Conservation (phyloP, 2,113 vertebrate species). For the Hyaena hyaena region DNA sequence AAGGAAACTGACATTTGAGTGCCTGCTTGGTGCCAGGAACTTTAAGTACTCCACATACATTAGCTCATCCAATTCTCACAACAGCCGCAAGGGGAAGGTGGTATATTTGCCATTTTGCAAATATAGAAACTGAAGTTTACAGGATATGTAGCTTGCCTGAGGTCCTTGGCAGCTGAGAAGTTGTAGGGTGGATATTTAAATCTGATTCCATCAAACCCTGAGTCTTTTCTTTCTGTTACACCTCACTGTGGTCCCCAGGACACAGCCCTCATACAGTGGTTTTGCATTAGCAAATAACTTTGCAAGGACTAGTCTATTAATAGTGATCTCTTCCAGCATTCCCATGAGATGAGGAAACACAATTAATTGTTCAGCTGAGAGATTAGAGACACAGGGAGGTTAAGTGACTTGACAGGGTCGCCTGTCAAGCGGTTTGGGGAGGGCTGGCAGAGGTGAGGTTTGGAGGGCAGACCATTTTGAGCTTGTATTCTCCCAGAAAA, state of each 20-base stretch:
- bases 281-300: constrained; percentile 55
- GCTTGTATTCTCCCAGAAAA: neutral
- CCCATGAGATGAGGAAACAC: constrained; percentile 1
- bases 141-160: neutral
- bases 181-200: neutral
- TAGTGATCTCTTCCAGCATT: constrained; percentile 47
- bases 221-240: neutral
- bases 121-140: neutral
- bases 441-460: neutral
- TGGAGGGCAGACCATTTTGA: neutral
- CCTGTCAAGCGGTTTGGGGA: neutral
- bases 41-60: neutral
- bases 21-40: neutral
- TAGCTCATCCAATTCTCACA: neutral
- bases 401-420: constrained; percentile 50
- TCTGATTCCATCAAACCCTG: neutral
- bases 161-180: neutral
- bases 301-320: constrained; percentile 42
- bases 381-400: constrained; percentile 38
- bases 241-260: neutral
- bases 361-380: constrained; percentile 55
- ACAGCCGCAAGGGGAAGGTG: neutral
- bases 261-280: neutral
- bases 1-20: neutral
- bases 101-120: neutral